phyloP scores from a whole-genome alignment of 2,888 invertebrate species.

The Metacarcinus magister region DNA sequence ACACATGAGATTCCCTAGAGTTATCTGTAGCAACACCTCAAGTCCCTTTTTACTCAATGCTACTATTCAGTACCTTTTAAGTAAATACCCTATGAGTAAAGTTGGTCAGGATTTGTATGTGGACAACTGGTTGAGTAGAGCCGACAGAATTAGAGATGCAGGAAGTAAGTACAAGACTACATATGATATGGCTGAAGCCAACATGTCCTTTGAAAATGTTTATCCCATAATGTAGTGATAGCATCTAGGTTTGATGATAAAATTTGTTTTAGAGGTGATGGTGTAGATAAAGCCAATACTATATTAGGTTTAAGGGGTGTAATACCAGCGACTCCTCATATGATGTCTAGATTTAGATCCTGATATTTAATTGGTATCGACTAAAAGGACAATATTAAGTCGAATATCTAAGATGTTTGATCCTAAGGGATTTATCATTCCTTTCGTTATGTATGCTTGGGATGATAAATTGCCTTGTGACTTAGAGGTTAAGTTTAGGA shows the following conservation, averaged over 20 bases:
- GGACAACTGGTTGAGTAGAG: slow-evolving; percentile 66
- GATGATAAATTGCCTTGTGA: background rate
- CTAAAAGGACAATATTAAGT: background rate
- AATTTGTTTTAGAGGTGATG: background rate
- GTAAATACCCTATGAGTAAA: slow-evolving; percentile 60
- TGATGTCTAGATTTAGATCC: slow-evolving; percentile 42
- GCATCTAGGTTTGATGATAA: slow-evolving; percentile 48
- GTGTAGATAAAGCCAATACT: slow-evolving; percentile 17
- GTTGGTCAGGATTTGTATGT: slow-evolving; percentile 62
- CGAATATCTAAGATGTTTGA: slow-evolving; percentile 37
- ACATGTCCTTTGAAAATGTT: slow-evolving; percentile 54
- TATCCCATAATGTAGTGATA: slow-evolving; percentile 52
- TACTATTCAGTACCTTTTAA: slow-evolving; percentile 53
- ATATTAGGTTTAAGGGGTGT: slow-evolving; percentile 61
- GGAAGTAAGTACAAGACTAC: background rate
- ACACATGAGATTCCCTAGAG: slow-evolving; percentile 58
- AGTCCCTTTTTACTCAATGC: slow-evolving; percentile 63
- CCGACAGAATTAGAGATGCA: slow-evolving; percentile 53
- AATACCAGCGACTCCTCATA: slow-evolving; percentile 53
- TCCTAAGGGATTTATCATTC: slow-evolving; percentile 58
- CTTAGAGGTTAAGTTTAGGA: slow-evolving; percentile 38
- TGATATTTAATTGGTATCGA: background rate
- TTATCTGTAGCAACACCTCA: background rate
- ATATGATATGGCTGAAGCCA: slow-evolving; percentile 50
- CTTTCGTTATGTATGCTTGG: slow-evolving; percentile 55